phyloP scores from a whole-genome alignment of 2,797 vertebrate genomes.

The Typhlichthys eigenmanni region DNA sequence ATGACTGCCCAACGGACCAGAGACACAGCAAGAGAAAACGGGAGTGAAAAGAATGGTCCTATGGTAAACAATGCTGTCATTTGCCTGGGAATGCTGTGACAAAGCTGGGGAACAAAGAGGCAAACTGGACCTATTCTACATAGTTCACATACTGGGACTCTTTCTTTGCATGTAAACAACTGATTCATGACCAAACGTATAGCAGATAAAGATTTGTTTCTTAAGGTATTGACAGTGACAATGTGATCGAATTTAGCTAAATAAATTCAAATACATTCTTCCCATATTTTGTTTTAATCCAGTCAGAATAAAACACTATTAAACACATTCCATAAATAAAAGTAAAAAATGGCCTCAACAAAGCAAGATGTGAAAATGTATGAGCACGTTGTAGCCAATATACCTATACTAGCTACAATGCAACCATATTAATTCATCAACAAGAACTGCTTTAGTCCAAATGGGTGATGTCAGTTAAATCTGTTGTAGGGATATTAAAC shows the following conservation, averaged over 20 bases:
- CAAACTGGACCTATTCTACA: background rate
- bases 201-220: background rate
- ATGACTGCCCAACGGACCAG: constrained; percentile 69
- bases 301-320: background rate
- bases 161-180: background rate
- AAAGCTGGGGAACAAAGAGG: no score
- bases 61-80: constrained; percentile 43
- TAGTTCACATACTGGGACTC: background rate
- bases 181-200: background rate
- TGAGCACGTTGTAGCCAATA: constrained; percentile 1
- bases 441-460: constrained; percentile 36
- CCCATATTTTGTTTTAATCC: background rate
- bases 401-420: constrained; percentile 3
- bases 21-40: constrained; percentile 29
- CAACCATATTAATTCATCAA: constrained; percentile 40
- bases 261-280: background rate
- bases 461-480: constrained; percentile 58
- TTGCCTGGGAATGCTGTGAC: constrained; percentile 22
- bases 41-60: constrained; percentile 36
- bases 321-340: constrained; percentile 7
- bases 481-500: constrained; percentile 42
- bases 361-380: constrained; percentile 30
- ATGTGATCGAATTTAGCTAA: background rate
- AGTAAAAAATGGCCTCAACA: constrained; percentile 15
- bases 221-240: background rate